Conservation (phyloP, 2,113 vertebrate genomes). For the Delphinus delphis region DNA sequence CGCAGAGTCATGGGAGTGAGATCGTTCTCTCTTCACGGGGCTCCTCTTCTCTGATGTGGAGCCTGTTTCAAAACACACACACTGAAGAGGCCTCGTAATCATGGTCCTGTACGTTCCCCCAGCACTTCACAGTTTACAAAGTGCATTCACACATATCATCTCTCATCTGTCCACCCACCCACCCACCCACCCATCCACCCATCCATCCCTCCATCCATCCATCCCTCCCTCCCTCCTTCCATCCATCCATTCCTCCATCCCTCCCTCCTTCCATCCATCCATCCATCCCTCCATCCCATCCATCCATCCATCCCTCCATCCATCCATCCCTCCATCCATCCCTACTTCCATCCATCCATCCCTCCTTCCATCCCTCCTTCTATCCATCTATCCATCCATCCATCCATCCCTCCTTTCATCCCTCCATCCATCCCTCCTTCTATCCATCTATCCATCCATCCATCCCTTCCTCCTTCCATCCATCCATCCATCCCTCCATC, state of each 20-base stretch:
- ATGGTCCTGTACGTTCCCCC: fast-evolving
- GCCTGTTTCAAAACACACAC: slow-evolving; percentile 71
- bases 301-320: too few species aligned
- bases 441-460: too few species aligned
- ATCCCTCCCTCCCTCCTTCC: fast-evolving
- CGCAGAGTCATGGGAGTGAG: slow-evolving; percentile 80
- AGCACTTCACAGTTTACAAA: fast-evolving
- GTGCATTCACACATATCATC: fast-evolving
- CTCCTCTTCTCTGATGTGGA: slow-evolving; percentile 82
- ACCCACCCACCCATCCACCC: neutral
- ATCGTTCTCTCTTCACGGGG: slow-evolving; percentile 83
- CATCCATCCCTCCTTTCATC: neutral
- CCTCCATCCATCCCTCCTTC: too few species aligned
- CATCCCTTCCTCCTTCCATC: neutral
- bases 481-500: fast-evolving
- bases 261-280: neutral
- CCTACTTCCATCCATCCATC: neutral
- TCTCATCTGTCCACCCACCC: too few species aligned
- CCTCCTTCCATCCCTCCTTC: fast-evolving
- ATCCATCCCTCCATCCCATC: too few species aligned
- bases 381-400: fast-evolving
- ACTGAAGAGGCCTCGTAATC: fast-evolving
- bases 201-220: fast-evolving
- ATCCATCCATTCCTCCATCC: neutral
- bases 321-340: neutral